Conservation (phyloP, 64 coral and sea anemone genomes). For the Dendrophyllia cribrosa region DNA sequence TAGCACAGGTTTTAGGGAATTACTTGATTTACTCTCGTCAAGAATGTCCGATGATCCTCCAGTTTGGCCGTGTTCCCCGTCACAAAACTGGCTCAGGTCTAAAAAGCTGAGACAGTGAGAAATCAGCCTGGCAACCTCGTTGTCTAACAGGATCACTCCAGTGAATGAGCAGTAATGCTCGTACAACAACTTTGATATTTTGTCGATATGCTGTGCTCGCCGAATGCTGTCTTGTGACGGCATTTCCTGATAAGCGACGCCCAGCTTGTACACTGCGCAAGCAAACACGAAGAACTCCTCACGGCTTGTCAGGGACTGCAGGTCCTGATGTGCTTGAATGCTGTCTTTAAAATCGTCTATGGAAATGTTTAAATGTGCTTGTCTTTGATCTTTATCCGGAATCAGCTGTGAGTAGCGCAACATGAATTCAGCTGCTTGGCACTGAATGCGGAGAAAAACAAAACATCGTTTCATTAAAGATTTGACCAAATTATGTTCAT, state of each 20-base stretch:
- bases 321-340: slow-evolving; percentile 78
- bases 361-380: slow-evolving; percentile 49
- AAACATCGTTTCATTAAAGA: neutral
- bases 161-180: slow-evolving; percentile 87
- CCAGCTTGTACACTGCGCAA: slow-evolving; percentile 75
- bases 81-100: slow-evolving; percentile 39
- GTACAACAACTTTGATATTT: slow-evolving; percentile 61
- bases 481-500: too few relatives aligned
- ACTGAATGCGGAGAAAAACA: slow-evolving; percentile 32
- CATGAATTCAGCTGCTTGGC: slow-evolving; percentile 78
- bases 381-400: slow-evolving; percentile 33
- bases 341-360: slow-evolving; percentile 90
- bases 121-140: slow-evolving; percentile 49
- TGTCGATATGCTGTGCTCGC: slow-evolving; percentile 37
- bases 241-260: slow-evolving; percentile 51
- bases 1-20: neutral
- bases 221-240: neutral
- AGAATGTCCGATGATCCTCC: neutral
- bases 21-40: neutral
- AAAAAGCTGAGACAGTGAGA: slow-evolving; percentile 47
- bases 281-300: slow-evolving; percentile 90
- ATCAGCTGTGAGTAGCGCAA: slow-evolving; percentile 77
- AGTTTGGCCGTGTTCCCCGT: slow-evolving; percentile 21
- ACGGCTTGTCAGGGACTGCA: slow-evolving; percentile 82
- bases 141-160: slow-evolving; percentile 66